A percentile compares a stretch with the other conserved stretches of the same genome.
Evolutionary conservation across 2,797 vertebrate genomes (phyloP).

Genomic region (Hippocampus kuda): DNA sequence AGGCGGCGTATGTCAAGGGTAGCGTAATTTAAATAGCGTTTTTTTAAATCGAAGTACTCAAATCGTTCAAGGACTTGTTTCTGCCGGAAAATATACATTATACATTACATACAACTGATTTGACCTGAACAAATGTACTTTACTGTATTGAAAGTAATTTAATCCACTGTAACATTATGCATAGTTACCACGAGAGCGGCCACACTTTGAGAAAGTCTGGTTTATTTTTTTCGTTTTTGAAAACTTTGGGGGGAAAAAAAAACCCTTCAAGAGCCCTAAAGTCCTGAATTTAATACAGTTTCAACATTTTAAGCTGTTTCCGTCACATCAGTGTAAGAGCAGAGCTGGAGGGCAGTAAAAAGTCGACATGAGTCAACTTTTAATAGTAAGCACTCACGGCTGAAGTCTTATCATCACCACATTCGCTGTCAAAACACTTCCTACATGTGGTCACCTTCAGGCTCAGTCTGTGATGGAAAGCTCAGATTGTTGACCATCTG

Average conservation of each 20-base stretch:
- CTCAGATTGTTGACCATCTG: conserved; percentile 30
- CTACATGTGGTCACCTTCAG: conserved; percentile 34
- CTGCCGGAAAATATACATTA: too few species aligned
- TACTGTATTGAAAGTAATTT: too few species aligned
- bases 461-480: conserved; percentile 20
- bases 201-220: too few species aligned
- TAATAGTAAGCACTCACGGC: not conserved
- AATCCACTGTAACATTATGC: too few species aligned
- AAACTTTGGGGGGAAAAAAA: not conserved
- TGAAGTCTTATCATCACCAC: conserved; percentile 13
- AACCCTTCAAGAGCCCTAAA: not conserved
- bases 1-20: too few species aligned
- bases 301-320: not conserved
- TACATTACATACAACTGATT: too few species aligned
- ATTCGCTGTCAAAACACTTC: conserved; percentile 24
- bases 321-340: too few species aligned
- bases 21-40: too few species aligned
- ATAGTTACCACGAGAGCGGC: too few species aligned
- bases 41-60: too few species aligned
- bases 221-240: not conserved
- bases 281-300: not conserved
- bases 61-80: too few species aligned
- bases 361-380: not conserved
- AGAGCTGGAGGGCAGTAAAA: not conserved
- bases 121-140: too few species aligned